Evolutionary conservation across 2,113 vertebrate genomes (phyloP).

Genomic region (Martes martes): DNA sequence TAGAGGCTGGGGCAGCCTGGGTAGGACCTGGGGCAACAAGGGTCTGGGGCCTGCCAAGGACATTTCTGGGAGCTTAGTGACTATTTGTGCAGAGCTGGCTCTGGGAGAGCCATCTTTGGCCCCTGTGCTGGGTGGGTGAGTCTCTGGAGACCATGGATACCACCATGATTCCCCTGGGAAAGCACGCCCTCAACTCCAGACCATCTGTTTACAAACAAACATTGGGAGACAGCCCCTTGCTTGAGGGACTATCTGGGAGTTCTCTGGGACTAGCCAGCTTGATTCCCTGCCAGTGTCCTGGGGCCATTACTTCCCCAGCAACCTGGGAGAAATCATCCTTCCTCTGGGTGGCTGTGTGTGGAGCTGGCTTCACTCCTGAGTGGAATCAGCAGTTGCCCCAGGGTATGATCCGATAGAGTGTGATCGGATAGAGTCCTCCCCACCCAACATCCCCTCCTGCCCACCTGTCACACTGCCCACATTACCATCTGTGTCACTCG

Average conservation of each 20-base stretch:
- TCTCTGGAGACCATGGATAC: neutral
- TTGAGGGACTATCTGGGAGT: neutral
- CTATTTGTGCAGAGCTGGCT: neutral
- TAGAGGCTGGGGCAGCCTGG: neutral
- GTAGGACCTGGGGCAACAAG: neutral
- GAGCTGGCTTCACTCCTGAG: neutral
- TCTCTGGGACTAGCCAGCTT: neutral
- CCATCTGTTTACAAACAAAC: neutral
- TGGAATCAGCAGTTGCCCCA: neutral
- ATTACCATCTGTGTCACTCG: neutral
- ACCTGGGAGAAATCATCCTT: neutral
- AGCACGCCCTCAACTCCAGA: neutral
- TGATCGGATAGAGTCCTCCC: neutral
- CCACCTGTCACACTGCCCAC: too few species aligned
- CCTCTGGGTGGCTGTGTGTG: neutral
- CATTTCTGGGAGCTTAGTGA: neutral
- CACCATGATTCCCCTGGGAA: neutral
- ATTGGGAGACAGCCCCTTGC: neutral
- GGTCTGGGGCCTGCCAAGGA: neutral
- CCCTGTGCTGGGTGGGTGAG: neutral
- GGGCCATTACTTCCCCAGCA: neutral
- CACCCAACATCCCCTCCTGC: accelerated
- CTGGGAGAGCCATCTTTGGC: too few species aligned
- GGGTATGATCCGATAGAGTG: neutral
- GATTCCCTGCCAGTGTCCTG: neutral